phyloP scores from a whole-genome alignment of 2,888 invertebrate species.

The Taphrorychus bicolor region DNA sequence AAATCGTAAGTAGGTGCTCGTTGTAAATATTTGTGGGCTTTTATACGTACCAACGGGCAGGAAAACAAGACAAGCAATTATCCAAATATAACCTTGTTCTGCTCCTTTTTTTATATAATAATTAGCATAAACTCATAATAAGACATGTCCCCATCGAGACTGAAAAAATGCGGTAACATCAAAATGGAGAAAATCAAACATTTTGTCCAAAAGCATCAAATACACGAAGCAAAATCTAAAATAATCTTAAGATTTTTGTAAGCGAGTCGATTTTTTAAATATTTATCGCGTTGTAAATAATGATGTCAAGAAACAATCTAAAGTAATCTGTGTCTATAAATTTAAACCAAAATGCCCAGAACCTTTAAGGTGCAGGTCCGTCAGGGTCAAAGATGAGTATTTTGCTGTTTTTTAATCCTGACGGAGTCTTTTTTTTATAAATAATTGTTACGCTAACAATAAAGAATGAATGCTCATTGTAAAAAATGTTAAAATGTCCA shows the following conservation, averaged over 20 bases:
- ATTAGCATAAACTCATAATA: no score
- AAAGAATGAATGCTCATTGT: slow-evolving; percentile 57
- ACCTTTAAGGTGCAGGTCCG: background rate
- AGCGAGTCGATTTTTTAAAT: slow-evolving; percentile 13
- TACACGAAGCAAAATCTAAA: slow-evolving; percentile 16
- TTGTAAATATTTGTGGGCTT: slow-evolving; percentile 25
- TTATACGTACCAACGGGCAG: background rate
- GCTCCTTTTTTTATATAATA: no score
- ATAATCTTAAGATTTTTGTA: slow-evolving; percentile 9
- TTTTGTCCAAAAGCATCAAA: slow-evolving; percentile 24
- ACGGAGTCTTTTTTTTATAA: slow-evolving; percentile 5
- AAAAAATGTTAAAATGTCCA: slow-evolving; percentile 59
- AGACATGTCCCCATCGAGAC: slow-evolving; percentile 21
- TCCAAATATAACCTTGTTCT: no score
- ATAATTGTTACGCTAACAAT: slow-evolving; percentile 42
- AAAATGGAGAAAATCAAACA: slow-evolving; percentile 16
- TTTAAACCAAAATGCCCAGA: background rate
- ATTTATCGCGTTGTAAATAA: slow-evolving; percentile 29
- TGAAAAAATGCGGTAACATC: slow-evolving; percentile 25
- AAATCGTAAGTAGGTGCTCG: slow-evolving; percentile 51
- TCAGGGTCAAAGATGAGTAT: background rate
- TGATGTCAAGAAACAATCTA: slow-evolving; percentile 18
- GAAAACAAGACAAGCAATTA: no score
- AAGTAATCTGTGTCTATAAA: slow-evolving; percentile 35
- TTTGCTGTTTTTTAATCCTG: background rate